Base-by-base conservation (phyloP, 2,113 vertebrate species). In the Prunella himalayana region DNA sequence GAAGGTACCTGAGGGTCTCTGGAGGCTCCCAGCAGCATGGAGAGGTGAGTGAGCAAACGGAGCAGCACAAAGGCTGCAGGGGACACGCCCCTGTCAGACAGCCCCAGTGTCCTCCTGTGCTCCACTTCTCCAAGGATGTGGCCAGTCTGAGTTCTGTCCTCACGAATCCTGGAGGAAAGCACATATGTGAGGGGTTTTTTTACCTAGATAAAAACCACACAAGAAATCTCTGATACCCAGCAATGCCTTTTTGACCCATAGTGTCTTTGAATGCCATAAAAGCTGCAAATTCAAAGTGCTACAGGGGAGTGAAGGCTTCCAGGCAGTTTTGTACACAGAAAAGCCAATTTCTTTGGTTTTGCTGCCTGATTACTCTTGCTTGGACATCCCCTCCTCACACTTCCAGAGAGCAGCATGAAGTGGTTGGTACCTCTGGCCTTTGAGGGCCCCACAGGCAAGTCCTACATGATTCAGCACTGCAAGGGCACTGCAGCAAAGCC, bases 31-130 rank as follows among this genome's bases (percentile, higher is more conserved):
- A 98, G 73, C 39, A 99, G 78, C 99, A 99, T 98, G 2, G 99
- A 82, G 95, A 99, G 56, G 90, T 99, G 99, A 3, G 99, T 99
- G 86, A 99, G 94, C 86, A 99, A 73, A 37, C 99, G 98, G 22
- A 98, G 66, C 39, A 99, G 87, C 33, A 97, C 57, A 39, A 99
- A 99, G 76, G 93, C 98, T 54, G 94, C 96, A 0, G 98, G 98
- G 20, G 99, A 93, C 89, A 99, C 78, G 68, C 78, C 83, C 76
- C 99, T 98, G 35, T 99, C 99, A 53, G 98, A 98, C 54, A 94
- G 63, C 78, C 97, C 97, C 31, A 75, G 94, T 6, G 95, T 53
- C 9, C 64, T 98, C 21, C 98, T 97, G 15, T 96, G 94, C 6
- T 41, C 0, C 2, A 98, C 94, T 24, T 91, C 56, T 14, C 99